Evolutionary conservation across 2,113 vertebrate species (phyloP).

Genomic region (Peromyscus leucopus): DNA sequence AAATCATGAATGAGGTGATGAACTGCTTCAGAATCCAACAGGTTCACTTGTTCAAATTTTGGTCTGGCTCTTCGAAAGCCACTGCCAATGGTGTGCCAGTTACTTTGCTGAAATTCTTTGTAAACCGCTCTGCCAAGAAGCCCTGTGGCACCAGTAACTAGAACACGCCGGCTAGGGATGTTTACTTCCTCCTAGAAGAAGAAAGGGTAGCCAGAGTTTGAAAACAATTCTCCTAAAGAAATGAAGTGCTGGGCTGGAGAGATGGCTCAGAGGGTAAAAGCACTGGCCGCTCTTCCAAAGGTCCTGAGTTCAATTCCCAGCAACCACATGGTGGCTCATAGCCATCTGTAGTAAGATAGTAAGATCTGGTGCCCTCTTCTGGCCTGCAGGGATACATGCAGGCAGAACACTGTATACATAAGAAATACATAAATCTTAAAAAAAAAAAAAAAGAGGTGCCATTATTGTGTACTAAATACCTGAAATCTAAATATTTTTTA

Average conservation of each 20-base stretch:
- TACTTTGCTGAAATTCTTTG: constrained; percentile 92
- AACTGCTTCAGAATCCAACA: constrained; percentile 92
- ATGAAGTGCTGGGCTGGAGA: neutral
- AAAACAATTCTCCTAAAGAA: constrained; percentile 12
- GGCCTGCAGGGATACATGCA: no score
- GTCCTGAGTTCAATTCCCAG: no score
- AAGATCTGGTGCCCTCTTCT: no score
- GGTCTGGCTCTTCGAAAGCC: constrained; percentile 93
- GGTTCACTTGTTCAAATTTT: constrained; percentile 92
- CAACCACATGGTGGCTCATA: no score
- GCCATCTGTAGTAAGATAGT: no score
- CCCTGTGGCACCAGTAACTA: constrained; percentile 96
- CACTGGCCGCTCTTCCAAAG: no score
- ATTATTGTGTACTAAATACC: neutral
- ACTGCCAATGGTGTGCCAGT: constrained; percentile 92
- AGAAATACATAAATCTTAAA: no score
- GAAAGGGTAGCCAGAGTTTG: neutral
- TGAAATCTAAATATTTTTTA: neutral
- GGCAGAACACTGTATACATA: no score
- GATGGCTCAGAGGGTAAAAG: no score
- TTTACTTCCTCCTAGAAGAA: constrained; percentile 89
- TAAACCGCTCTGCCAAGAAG: constrained; percentile 95
- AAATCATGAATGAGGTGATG: constrained; percentile 91
- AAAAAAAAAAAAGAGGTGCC: neutral
- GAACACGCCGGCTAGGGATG: constrained; percentile 87